phyloP scores from a whole-genome alignment of 2,113 vertebrate species.

The Electrona antarctica region DNA sequence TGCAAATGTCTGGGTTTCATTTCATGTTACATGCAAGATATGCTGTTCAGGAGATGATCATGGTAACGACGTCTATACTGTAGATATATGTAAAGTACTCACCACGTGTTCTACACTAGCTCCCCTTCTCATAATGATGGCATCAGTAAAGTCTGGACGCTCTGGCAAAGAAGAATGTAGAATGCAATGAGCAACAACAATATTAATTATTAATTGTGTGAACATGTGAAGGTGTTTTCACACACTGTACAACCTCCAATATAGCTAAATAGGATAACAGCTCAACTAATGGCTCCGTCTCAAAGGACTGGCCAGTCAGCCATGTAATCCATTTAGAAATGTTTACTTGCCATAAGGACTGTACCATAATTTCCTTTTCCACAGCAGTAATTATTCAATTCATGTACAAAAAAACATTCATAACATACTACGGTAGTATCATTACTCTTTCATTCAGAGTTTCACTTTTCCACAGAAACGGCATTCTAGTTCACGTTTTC shows the following conservation, averaged over 20 bases:
- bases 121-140: conserved; percentile 95
- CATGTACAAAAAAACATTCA: no score
- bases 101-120: conserved; percentile 97
- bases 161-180: conserved; percentile 73
- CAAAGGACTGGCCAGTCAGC: no score
- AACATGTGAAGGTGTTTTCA: conserved; percentile 13
- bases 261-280: no score
- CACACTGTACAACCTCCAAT: conserved; percentile 55
- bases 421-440: no score
- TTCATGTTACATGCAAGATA: neutral
- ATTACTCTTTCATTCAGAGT: no score
- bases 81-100: conserved; percentile 48
- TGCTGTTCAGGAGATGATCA: neutral
- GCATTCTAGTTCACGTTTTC: no score
- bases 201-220: neutral
- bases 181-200: neutral
- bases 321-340: no score
- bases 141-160: conserved; percentile 93
- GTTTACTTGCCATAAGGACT: no score
- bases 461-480: no score
- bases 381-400: no score
- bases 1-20: neutral
- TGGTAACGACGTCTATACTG: neutral
- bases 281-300: no score
- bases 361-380: no score